Percentiles rank a stretch among this genome's conserved stretches.
These are phyloP conservation scores for Eleutherodactylus coqui DNA, from an alignment of 2,797 vertebrate genomes.

Conservation along the genomic window DNA sequence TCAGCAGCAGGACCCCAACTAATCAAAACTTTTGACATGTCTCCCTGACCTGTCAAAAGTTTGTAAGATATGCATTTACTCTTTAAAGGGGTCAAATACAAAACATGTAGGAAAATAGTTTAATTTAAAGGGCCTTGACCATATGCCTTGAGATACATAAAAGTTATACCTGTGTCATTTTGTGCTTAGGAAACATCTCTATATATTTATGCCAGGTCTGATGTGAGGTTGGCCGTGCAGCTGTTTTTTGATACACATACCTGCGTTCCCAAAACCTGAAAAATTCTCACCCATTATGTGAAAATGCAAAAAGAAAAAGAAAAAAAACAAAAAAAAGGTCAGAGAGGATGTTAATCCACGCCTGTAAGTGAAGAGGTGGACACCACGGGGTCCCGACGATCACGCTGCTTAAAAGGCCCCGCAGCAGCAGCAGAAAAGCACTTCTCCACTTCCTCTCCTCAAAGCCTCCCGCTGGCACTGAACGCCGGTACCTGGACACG, in stretches of 20 bases:
- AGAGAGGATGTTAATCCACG: background rate
- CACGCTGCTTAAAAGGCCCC: conserved; percentile 6
- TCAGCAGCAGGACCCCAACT: too few species aligned
- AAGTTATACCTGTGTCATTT: too few species aligned
- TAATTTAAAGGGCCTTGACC: too few species aligned
- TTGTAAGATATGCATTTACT: too few species aligned
- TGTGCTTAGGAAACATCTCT: too few species aligned
- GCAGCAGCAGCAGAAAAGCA: conserved; percentile 8
- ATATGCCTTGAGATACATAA: too few species aligned
- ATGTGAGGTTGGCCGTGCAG: background rate
- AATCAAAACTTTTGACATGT: too few species aligned
- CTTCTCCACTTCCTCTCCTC: conserved; percentile 47
- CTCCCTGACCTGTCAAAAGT: too few species aligned
- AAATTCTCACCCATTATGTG: background rate
- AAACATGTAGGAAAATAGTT: too few species aligned
- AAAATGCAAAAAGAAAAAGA: background rate
- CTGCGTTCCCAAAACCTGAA: background rate
- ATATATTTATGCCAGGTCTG: too few species aligned
- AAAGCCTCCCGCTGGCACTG: conserved; percentile 44
- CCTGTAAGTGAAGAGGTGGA: background rate
- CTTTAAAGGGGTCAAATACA: too few species aligned
- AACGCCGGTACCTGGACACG: conserved; percentile 42
- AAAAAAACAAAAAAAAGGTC: too few species aligned
- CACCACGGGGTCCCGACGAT: conserved; percentile 8
- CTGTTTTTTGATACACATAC: background rate